These are phyloP conservation scores for Epirrhoe alternata DNA, from an alignment of 2,888 invertebrate species.

Conservation along the genomic window DNA sequence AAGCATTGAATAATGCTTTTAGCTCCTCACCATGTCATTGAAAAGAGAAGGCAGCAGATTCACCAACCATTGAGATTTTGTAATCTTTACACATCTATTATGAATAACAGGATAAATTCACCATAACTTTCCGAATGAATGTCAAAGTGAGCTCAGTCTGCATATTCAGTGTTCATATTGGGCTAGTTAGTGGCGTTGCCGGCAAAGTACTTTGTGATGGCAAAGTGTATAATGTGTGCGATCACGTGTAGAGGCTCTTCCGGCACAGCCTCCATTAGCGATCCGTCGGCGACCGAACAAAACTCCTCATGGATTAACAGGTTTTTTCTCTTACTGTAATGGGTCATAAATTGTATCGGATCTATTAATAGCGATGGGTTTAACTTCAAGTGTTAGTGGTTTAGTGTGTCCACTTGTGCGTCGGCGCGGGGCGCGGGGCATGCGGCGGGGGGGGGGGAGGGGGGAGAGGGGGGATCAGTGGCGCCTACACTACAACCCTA, in stretches of 20 bases:
- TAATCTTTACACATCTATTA: too few species aligned
- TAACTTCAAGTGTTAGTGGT: constrained; percentile 40
- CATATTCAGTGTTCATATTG: too few species aligned
- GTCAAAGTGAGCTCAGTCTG: too few species aligned
- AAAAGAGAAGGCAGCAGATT: too few species aligned
- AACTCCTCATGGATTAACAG: constrained; percentile 40
- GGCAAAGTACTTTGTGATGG: neutral
- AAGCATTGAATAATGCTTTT: too few species aligned
- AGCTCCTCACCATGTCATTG: too few species aligned
- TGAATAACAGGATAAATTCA: too few species aligned
- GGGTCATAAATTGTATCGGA: constrained; percentile 44
- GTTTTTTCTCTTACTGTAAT: constrained; percentile 45
- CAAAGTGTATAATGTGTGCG: neutral
- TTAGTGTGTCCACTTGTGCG: constrained; percentile 34
- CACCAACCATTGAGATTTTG: too few species aligned
- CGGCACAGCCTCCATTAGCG: neutral
- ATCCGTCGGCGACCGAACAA: constrained; percentile 6
- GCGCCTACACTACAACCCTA: constrained; percentile 46
- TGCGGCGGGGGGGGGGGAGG: constrained; percentile 19
- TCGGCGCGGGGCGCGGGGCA: constrained; percentile 23
- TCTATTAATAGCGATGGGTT: constrained; percentile 43
- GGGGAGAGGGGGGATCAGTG: constrained; percentile 38
- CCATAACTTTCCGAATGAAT: too few species aligned
- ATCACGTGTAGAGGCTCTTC: neutral
- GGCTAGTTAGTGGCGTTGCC: too few species aligned